Base-by-base conservation (phyloP, 2,888 invertebrate genomes). In the Papilio demoleus region DNA sequence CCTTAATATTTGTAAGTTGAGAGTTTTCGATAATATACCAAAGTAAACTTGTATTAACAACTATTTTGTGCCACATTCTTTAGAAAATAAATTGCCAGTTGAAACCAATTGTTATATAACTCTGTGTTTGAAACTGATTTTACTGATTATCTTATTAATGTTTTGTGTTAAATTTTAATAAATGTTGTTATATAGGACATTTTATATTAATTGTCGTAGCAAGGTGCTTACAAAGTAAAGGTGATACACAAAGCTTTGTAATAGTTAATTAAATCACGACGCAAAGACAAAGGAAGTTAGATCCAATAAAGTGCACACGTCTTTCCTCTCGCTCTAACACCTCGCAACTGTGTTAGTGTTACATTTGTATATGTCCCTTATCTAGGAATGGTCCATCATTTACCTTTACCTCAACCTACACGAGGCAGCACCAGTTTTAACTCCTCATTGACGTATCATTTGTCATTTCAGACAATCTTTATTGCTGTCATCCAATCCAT, bases 261-360 rank as follows among this genome's bases (percentile, higher is more conserved):
- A 65, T 56, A 59, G 59, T 65, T 65, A 65, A 65, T 65, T 65
- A 65, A 65, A 59, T 65, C 65, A 65, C 45, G 34, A 59, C 36
- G 34, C 59, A 47, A 47, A 59, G 59, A 47, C 65, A 45, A 59
- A 58, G 65, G 65, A 45, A 66, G 65, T 66, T 45, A 17, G 45
- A 66, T 66, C 65, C 59, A 66, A 66, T 66, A 66, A 66, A 59
- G 59, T 19, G 59, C 65, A 38, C 65, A 64, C 36, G 36, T 66
- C 65, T 59, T 34, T 34, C 47, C 53, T 53, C 24, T 24, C 53
- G 8, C 65, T 65, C 42, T 34, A 22, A 58, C 31, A 19, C 17
- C 31, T 5, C 31, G 17, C 22, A 27, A 31, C 31, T 11, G 27
- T 40, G 56, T 62, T 69, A 40, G 40, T 65, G 64, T 53, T 53